Evolutionary conservation across 2,888 invertebrate species (phyloP), one percentile per base, ranked within the genome.

Genomic region (Creontiades dilutus): DNA sequence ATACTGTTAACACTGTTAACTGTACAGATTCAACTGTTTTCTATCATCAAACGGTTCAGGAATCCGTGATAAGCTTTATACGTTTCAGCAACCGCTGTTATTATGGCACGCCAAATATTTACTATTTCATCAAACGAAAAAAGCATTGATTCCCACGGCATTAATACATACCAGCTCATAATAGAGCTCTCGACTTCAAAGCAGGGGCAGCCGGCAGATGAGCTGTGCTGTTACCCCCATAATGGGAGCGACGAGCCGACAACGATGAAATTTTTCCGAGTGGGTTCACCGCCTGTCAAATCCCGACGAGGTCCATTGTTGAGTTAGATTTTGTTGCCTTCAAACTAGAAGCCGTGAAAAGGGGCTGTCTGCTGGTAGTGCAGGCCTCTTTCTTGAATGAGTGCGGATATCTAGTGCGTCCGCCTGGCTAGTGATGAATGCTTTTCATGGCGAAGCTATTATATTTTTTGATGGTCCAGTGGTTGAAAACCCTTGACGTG

Each of bases 221-320:
- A 68, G 68, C 23, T 68, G 23, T 68, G 68, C 68, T n/a, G 61
- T 61, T 61, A 61, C n/a, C n/a, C 23, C 23, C 68, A 68, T 68
- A 68, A 68, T 23, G 23, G 68, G 23, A 19, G 19, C 68, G 68
- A 23, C 19, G 23, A 68, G 68, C 23, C 27, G 68, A 68, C 23
- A 68, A 68, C 68, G 68, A 68, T 68, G 68, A 68, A 68, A 68
- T 68, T 68, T 68, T 68, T 68, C 68, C 68, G 68, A 68, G 68
- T 68, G 68, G 68, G 68, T 68, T 68, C 68, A 68, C 68, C 68
- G 23, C 68, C 68, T 68, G 68, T 68, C 68, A 68, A 68, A 68
- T 68, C 68, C 68, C 68, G 23, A 68, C 68, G 23, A 68, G 68
- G 68, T 19, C 68, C 23, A 27, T 68, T 68, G 68, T 68, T 68